phyloP scores from a whole-genome alignment of 2,797 vertebrate species.

The Pristis pectinata region DNA sequence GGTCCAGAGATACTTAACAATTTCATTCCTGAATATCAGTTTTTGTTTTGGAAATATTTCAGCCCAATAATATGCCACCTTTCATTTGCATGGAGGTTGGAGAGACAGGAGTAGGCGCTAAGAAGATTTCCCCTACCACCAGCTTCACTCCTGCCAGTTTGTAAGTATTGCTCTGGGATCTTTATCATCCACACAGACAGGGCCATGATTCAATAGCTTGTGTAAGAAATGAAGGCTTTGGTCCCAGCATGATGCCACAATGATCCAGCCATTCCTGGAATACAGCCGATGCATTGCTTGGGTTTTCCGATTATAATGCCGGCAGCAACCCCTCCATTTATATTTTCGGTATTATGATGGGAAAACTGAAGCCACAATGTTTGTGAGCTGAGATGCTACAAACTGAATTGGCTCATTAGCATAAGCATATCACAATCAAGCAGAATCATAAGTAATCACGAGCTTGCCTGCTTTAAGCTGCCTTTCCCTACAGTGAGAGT shows the following conservation, averaged over 20 bases:
- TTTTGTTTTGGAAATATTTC: conserved; percentile 9
- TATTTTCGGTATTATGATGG: background rate
- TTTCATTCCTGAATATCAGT: background rate
- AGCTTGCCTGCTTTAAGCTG: background rate
- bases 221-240: background rate
- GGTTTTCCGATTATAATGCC: background rate
- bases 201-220: background rate
- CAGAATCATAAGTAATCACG: background rate
- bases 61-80: background rate
- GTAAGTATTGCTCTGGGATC: background rate
- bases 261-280: background rate
- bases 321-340: background rate
- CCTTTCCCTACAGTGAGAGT: background rate
- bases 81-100: background rate
- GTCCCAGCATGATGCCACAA: background rate
- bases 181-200: background rate
- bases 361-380: background rate
- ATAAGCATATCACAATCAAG: background rate
- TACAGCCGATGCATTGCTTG: background rate
- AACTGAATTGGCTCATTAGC: background rate
- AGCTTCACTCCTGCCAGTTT: background rate
- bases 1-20: background rate
- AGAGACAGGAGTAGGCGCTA: background rate
- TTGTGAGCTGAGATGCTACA: background rate
- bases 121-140: background rate